These are phyloP conservation scores for Halictus ligatus DNA, from an alignment of 2,888 invertebrate genomes.

Conservation along the genomic window DNA sequence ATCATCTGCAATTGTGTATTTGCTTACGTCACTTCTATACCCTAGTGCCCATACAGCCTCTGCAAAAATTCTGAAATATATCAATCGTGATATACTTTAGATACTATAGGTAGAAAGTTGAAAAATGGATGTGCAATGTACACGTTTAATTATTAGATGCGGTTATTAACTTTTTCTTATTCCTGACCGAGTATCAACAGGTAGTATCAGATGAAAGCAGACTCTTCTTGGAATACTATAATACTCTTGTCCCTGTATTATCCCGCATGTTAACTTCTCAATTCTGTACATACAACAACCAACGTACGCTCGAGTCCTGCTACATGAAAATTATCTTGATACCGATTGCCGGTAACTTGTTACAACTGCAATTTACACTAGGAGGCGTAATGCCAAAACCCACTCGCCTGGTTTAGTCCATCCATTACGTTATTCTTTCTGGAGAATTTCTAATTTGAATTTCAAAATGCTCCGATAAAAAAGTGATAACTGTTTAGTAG, in stretches of 20 bases:
- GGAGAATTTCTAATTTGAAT: neutral
- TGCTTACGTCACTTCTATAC: too few relatives aligned
- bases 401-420: neutral
- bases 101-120: neutral
- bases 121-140: neutral
- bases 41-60: too few relatives aligned
- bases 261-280: neutral
- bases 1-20: too few relatives aligned
- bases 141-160: neutral
- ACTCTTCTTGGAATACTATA: neutral
- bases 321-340: constrained; percentile 34
- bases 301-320: constrained; percentile 44
- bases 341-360: constrained; percentile 58
- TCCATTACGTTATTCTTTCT: neutral
- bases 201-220: neutral
- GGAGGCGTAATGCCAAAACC: constrained; percentile 40
- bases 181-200: neutral
- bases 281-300: constrained; percentile 33
- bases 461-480: neutral
- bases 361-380: constrained; percentile 39
- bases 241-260: neutral
- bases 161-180: neutral
- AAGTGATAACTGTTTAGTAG: neutral
- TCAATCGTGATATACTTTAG: neutral
- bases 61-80: neutral